Conservation (phyloP, 2,888 invertebrate species). For the Epinotia nisella region DNA sequence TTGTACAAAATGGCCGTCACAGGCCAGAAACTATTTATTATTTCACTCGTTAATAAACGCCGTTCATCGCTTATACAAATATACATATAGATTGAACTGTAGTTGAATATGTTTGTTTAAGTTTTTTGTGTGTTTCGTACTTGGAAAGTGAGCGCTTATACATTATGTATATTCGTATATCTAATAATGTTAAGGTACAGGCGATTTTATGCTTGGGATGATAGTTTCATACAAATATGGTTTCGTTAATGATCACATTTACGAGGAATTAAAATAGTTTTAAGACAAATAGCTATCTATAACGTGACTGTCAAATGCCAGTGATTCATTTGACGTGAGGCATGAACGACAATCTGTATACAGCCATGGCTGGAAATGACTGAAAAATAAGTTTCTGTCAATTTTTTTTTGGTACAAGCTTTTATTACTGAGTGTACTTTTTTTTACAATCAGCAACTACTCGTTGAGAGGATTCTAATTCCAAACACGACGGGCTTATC, state of each 20-base stretch:
- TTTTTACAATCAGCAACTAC: no score
- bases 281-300: neutral
- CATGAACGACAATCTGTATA: neutral
- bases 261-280: neutral
- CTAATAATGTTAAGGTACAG: constrained; percentile 35
- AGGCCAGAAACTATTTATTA: constrained; percentile 78
- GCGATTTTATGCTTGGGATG: constrained; percentile 25
- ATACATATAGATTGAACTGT: constrained; percentile 75
- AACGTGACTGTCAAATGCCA: no score
- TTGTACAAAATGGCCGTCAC: constrained; percentile 78
- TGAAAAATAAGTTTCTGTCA: no score
- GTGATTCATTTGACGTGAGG: neutral
- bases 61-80: constrained; percentile 76
- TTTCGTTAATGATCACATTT: neutral
- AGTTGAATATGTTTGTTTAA: constrained; percentile 68
- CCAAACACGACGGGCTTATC: no score
- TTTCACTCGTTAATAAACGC: constrained; percentile 74
- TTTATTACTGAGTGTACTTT: no score
- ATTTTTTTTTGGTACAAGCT: no score
- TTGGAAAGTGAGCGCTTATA: constrained; percentile 57
- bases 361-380: no score
- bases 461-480: no score
- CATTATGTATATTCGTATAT: constrained; percentile 39
- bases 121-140: constrained; percentile 68
- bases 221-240: constrained; percentile 40